Percentiles rank a stretch among this genome's conserved stretches.
These are phyloP conservation scores for Sinocyclocheilus rhinocerous DNA, from an alignment of 2,113 vertebrate species.

Conservation along the genomic window DNA sequence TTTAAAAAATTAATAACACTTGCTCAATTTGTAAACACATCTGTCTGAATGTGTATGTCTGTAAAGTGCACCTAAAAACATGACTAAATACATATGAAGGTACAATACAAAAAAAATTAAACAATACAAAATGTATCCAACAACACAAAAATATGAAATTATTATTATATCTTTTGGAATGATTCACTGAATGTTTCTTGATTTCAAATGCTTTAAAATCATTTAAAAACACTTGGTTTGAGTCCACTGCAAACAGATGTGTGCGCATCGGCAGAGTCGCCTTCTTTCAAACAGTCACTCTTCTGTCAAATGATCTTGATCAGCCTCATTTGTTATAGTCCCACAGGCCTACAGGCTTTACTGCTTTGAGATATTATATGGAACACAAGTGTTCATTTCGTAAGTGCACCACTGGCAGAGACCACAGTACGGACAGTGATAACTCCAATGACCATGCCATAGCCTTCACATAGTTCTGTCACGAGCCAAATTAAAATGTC, in stretches of 20 bases:
- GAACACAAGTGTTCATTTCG: conserved; percentile 26
- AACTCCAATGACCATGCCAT: conserved; percentile 22
- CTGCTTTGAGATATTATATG: neutral
- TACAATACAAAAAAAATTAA: no score
- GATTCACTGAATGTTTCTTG: no score
- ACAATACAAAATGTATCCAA: no score
- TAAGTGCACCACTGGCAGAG: conserved; percentile 50
- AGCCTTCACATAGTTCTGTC: conserved; percentile 30
- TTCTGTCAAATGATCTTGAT: neutral
- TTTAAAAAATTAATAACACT: no score
- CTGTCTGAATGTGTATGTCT: no score
- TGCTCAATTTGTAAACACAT: no score
- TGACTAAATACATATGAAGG: no score
- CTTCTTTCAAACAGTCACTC: neutral
- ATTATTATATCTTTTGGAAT: neutral
- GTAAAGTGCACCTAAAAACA: no score
- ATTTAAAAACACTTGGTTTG: neutral
- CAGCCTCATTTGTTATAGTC: neutral
- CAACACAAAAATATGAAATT: neutral
- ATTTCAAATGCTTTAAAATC: neutral
- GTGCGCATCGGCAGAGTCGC: neutral
- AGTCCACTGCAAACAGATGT: conserved; percentile 30
- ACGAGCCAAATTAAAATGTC: conserved; percentile 53
- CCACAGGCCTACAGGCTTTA: neutral
- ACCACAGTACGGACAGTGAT: conserved; percentile 43